Conservation (phyloP, 92 coral and sea anemone genomes). For the Actinostola sp. region DNA sequence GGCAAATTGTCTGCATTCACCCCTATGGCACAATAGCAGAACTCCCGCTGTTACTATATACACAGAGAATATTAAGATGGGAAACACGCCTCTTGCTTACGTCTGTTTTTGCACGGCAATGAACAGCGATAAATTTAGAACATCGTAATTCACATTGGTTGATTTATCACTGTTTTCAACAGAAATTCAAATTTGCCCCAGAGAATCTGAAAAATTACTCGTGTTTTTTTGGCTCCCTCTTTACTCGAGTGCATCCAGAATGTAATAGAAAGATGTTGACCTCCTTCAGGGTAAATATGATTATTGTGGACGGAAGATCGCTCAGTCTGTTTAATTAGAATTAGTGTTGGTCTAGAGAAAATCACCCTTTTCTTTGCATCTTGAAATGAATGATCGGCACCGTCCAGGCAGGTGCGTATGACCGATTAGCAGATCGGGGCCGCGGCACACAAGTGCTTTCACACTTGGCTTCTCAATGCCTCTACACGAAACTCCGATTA, state of each 20-base stretch:
- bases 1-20: neutral
- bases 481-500: conserved; percentile 19
- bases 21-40: neutral
- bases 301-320: neutral
- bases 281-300: conserved; percentile 16
- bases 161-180: neutral
- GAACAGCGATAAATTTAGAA: neutral
- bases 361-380: conserved; percentile 14
- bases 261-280: conserved; percentile 8
- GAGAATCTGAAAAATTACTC: neutral
- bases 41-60: neutral
- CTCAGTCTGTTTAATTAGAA: conserved; percentile 34
- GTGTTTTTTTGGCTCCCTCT: neutral
- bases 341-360: conserved; percentile 22
- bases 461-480: conserved; percentile 10
- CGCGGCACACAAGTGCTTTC: conserved; percentile 23
- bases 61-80: neutral
- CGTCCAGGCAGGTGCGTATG: conserved; percentile 14
- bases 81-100: conserved; percentile 16
- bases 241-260: conserved; percentile 1
- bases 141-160: too few species aligned
- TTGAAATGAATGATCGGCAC: conserved; percentile 5
- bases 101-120: neutral
- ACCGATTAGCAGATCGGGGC: conserved; percentile 12
- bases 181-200: too few species aligned